A percentile compares a stretch with the other conserved stretches of the same genome.
Conservation (phyloP, 2,888 invertebrate species). For the Callinectes sapidus region DNA sequence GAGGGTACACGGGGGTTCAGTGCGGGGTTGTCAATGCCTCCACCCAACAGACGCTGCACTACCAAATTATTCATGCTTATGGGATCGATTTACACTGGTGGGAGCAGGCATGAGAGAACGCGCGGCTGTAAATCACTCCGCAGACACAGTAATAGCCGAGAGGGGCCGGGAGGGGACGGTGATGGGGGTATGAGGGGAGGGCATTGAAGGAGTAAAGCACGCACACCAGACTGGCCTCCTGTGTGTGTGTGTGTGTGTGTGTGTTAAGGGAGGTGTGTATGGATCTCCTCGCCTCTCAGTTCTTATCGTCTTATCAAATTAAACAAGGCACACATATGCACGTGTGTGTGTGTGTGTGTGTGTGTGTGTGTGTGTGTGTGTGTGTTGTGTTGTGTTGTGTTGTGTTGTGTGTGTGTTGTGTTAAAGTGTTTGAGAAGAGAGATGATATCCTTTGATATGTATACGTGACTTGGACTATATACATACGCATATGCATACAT, state of each 20-base stretch:
- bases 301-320: background rate
- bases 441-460: background rate
- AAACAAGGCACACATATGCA: no score
- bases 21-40: slow-evolving; percentile 6
- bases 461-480: background rate
- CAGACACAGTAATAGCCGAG: slow-evolving; percentile 3
- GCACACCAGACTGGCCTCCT: background rate
- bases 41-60: slow-evolving; percentile 21
- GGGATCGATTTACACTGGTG: slow-evolving; percentile 36
- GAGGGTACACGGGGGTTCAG: background rate
- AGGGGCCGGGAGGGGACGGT: background rate
- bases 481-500: background rate
- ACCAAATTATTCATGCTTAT: slow-evolving; percentile 37
- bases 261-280: background rate
- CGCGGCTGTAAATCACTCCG: slow-evolving; percentile 20
- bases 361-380: slow-evolving; percentile 1
- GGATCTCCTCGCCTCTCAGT: background rate
- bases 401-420: background rate
- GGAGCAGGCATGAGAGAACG: slow-evolving; percentile 34
- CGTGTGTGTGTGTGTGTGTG: background rate
- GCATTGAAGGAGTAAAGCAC: slow-evolving; percentile 4
- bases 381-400: background rate
- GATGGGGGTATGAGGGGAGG: background rate
- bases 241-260: slow-evolving; percentile 5
- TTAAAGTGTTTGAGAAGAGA: background rate